These are phyloP conservation scores for Cheracebus regulus DNA, from an alignment of 2,797 vertebrate species.

Conservation along the genomic window DNA sequence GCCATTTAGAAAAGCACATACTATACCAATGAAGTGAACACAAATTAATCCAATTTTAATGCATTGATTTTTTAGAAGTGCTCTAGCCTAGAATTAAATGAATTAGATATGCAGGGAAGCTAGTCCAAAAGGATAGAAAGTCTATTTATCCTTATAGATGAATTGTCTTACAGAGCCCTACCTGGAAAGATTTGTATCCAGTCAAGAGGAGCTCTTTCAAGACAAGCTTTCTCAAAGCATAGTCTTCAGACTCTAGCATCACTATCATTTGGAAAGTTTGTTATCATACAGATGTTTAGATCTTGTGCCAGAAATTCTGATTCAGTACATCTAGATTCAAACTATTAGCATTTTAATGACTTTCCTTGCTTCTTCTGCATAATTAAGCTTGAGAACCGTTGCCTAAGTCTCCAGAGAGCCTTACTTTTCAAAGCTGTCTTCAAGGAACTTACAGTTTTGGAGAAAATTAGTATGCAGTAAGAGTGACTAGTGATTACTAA, in stretches of 20 bases:
- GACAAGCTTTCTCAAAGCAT: neutral
- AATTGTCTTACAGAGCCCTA: neutral
- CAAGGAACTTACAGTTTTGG: neutral
- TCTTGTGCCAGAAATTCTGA: neutral
- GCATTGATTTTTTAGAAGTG: neutral
- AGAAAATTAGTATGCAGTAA: neutral
- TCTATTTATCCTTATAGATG: neutral
- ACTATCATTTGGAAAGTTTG: neutral
- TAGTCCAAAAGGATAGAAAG: neutral
- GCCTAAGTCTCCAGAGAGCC: neutral
- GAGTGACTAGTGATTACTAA: neutral
- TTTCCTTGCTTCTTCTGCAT: neutral
- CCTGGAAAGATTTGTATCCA: neutral
- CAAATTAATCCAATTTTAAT: slow-evolving; percentile 12
- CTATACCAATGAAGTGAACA: neutral
- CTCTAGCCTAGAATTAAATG: neutral
- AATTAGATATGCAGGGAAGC: neutral
- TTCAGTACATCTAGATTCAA: neutral
- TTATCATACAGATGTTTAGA: neutral
- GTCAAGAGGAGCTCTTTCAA: neutral
- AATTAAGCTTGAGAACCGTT: neutral
- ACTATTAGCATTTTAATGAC: neutral
- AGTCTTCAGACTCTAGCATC: neutral
- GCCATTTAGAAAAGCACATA: slow-evolving; percentile 2
- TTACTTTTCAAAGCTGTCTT: neutral